Conservation (phyloP, 2,113 vertebrate species). For the Pelvicachromis taeniatus region DNA sequence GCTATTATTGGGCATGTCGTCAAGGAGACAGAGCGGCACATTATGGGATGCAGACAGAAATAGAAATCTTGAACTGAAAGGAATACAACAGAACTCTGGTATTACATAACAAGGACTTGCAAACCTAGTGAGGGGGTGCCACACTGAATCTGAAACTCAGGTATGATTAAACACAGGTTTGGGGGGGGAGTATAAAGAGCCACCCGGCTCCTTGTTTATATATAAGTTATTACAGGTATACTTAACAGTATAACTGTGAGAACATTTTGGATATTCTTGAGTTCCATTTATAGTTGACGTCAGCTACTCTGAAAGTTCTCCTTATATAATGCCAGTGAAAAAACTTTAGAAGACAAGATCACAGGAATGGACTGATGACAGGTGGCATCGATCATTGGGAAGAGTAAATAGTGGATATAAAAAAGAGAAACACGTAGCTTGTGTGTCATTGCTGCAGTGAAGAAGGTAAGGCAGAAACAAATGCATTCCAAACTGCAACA, state of each 20-base stretch:
- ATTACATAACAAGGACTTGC: constrained; percentile 57
- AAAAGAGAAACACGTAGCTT: not conserved
- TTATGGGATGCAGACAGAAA: constrained; percentile 70
- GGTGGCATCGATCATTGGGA: not conserved
- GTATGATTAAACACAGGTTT: not conserved
- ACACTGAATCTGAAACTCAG: constrained; percentile 21
- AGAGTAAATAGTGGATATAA: not conserved
- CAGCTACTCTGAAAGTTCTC: not conserved
- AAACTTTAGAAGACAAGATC: not conserved
- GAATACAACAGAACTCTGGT: constrained; percentile 49
- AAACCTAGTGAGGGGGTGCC: not conserved
- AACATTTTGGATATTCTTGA: not conserved
- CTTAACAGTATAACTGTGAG: not conserved
- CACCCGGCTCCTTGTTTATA: not conserved
- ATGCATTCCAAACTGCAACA: not conserved
- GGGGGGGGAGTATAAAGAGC: not conserved
- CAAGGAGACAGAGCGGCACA: constrained; percentile 65
- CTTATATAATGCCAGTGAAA: not conserved
- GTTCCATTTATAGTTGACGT: not conserved
- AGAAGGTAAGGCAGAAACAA: not conserved
- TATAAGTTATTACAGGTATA: not conserved
- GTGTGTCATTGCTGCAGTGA: not conserved
- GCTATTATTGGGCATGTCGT: constrained; percentile 71
- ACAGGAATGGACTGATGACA: not conserved
- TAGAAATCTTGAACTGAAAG: constrained; percentile 58